A percentile compares a stretch with the other conserved stretches of the same genome.
phyloP scores from a whole-genome alignment of 1,140 invertebrate genomes.

The Aphaenogaster ashmeadi region DNA sequence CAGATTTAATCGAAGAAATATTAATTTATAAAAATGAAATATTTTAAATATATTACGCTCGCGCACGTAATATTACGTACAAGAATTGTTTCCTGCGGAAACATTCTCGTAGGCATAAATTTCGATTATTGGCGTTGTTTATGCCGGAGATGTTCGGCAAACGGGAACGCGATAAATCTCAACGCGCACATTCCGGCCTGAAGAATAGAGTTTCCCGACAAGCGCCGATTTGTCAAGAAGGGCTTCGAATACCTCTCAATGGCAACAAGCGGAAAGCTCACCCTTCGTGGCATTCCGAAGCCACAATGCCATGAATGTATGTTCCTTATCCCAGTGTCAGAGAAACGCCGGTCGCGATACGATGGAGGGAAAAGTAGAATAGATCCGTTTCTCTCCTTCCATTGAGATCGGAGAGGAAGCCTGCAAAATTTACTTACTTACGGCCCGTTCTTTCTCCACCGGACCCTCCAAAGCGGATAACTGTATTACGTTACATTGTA shows the following conservation, averaged over 20 bases:
- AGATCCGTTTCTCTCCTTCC: constrained; percentile 61
- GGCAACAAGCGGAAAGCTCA: constrained; percentile 85
- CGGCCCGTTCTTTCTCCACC: constrained; percentile 68
- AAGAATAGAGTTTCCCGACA: constrained; percentile 85
- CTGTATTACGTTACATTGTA: constrained; percentile 79
- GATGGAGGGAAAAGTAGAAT: constrained; percentile 50
- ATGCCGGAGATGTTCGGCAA: constrained; percentile 77
- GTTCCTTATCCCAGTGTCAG: constrained; percentile 75
- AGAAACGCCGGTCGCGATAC: constrained; percentile 60
- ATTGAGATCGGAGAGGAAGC: constrained; percentile 77
- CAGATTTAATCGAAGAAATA: not conserved
- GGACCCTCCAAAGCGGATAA: constrained; percentile 80
- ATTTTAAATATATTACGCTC: not conserved
- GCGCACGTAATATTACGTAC: not conserved
- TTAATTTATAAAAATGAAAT: constrained; percentile 2
- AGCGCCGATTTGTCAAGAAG: constrained; percentile 86
- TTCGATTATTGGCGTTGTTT: constrained; percentile 82
- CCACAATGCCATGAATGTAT: constrained; percentile 82
- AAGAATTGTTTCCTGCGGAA: constrained; percentile 51
- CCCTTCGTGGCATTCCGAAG: constrained; percentile 77
- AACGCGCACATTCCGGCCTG: constrained; percentile 74
- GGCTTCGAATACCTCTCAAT: constrained; percentile 84
- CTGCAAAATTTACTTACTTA: constrained; percentile 85
- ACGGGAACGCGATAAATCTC: constrained; percentile 82
- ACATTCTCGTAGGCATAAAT: constrained; percentile 73